Percentiles rank a stretch among this genome's conserved stretches.
These are phyloP conservation scores for Nebria brevicollis DNA, from an alignment of 2,888 invertebrate species.

Conservation along the genomic window DNA sequence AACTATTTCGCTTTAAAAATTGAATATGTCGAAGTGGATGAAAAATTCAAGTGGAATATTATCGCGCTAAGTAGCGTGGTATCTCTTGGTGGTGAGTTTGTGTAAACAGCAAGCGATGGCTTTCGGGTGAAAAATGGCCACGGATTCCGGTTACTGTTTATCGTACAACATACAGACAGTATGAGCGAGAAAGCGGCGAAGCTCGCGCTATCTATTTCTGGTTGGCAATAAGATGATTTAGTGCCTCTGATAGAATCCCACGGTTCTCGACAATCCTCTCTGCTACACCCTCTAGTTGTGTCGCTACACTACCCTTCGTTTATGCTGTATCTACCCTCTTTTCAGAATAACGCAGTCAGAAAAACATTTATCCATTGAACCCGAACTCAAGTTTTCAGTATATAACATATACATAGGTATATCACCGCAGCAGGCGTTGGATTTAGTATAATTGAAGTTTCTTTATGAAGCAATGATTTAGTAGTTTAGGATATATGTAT, in stretches of 20 bases:
- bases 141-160: conserved; percentile 55
- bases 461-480: too few relatives aligned
- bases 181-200: conserved; percentile 37
- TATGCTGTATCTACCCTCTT: background rate
- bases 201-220: conserved; percentile 58
- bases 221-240: conserved; percentile 61
- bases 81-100: conserved; percentile 47
- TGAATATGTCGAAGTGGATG: too few relatives aligned
- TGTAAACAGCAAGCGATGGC: conserved; percentile 54
- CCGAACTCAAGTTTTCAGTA: background rate
- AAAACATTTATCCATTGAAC: background rate
- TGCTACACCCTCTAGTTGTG: conserved; percentile 8
- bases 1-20: too few relatives aligned
- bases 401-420: background rate
- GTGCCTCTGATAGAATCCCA: conserved; percentile 50
- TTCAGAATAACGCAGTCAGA: background rate
- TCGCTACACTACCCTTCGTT: background rate
- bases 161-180: conserved; percentile 19
- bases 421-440: background rate
- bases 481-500: background rate
- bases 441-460: too few relatives aligned
- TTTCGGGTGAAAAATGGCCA: conserved; percentile 60
- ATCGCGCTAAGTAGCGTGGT: conserved; percentile 30
- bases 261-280: conserved; percentile 13
- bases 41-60: too few relatives aligned